Evolutionary conservation across 2,797 vertebrate genomes (phyloP).

Genomic region (Bradypus variegatus): DNA sequence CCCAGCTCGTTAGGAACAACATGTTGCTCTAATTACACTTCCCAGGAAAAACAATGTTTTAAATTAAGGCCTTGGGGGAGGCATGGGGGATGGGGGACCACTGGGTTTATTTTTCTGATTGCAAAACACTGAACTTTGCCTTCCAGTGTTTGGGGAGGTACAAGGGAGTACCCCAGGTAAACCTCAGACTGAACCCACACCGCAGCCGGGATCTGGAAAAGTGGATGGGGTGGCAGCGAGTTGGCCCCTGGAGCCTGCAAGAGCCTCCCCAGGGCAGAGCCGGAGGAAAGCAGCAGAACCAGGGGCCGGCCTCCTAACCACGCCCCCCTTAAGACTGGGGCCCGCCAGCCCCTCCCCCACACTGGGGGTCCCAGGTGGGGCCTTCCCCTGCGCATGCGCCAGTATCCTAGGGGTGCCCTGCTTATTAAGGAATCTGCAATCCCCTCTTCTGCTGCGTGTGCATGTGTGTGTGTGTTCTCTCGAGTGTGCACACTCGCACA

Average conservation of each 20-base stretch:
- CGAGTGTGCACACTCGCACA: not conserved
- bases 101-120: constrained; percentile 61
- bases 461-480: not conserved
- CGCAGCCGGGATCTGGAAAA: not conserved
- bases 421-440: not conserved
- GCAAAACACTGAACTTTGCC: constrained; percentile 52
- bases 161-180: not conserved
- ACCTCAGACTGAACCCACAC: not conserved
- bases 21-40: constrained; percentile 69
- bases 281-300: not conserved
- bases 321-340: not conserved
- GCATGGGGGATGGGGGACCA: constrained; percentile 41
- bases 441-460: not conserved
- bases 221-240: not conserved
- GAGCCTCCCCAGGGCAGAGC: not conserved
- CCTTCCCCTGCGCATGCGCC: not conserved
- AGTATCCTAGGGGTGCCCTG: not conserved
- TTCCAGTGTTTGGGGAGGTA: constrained; percentile 35
- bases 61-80: constrained; percentile 64
- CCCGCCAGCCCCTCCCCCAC: not conserved
- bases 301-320: not conserved
- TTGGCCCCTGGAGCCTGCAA: not conserved
- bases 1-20: constrained; percentile 63
- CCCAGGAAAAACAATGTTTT: constrained; percentile 68
- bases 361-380: not conserved